These are phyloP conservation scores for Eubucco bourcierii DNA, from an alignment of 2,113 vertebrate species.

Conservation along the genomic window DNA sequence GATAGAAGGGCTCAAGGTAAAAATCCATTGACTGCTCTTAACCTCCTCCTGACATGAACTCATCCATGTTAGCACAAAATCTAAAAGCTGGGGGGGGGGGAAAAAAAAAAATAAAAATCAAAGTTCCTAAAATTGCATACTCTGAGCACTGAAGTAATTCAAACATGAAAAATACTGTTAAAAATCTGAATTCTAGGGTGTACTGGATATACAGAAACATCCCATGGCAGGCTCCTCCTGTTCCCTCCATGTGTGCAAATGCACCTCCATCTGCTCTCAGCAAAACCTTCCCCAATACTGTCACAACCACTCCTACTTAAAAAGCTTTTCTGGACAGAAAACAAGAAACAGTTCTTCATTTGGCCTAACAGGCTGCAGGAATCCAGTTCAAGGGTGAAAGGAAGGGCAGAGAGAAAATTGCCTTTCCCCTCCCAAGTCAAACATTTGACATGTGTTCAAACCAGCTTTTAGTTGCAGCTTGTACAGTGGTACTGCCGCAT, in stretches of 20 bases:
- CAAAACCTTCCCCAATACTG: background rate
- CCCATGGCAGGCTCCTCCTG: background rate
- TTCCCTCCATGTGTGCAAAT: background rate
- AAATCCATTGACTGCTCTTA: background rate
- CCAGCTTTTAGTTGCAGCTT: background rate
- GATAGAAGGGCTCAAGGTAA: background rate
- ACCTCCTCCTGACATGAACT: background rate
- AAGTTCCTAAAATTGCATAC: background rate
- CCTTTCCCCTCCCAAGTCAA: slow-evolving; percentile 7
- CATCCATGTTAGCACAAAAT: background rate
- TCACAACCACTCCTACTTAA: background rate
- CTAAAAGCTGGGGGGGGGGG: background rate
- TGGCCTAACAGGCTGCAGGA: background rate
- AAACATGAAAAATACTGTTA: background rate
- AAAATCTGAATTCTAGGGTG: background rate
- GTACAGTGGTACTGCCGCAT: rapidly evolving
- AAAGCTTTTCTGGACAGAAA: background rate
- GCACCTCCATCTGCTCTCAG: background rate
- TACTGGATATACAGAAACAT: background rate
- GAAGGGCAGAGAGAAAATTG: slow-evolving; percentile 29
- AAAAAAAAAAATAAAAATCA: background rate
- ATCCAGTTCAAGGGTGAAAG: slow-evolving; percentile 36
- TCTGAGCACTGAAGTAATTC: background rate
- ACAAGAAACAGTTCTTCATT: background rate
- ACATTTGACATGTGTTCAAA: background rate